phyloP scores from a whole-genome alignment of 2,888 invertebrate species.

The Aporophyla nigra region DNA sequence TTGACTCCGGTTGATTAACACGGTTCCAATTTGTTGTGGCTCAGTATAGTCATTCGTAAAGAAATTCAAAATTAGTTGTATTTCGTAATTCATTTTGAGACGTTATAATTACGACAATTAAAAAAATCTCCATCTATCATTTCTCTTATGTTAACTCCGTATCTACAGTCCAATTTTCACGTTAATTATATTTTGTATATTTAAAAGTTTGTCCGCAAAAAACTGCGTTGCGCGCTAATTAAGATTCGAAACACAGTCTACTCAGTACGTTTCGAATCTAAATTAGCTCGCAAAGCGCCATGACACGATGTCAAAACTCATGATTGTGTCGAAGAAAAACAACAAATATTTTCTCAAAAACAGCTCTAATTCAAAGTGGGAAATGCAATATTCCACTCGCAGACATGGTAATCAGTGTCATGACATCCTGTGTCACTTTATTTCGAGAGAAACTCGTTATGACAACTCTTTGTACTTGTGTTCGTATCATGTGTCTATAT shows the following conservation, averaged over 20 bases:
- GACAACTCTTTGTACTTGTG: constrained; percentile 19
- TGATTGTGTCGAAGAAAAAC: neutral
- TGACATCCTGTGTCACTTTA: constrained; percentile 1
- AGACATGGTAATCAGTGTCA: constrained; percentile 27
- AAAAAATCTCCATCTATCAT: neutral
- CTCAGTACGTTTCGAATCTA: constrained; percentile 15
- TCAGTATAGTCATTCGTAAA: neutral
- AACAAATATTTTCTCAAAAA: neutral
- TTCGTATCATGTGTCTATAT: neutral
- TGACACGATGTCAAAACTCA: neutral
- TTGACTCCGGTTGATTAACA: no score
- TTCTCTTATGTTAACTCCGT: no score
- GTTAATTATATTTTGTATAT: neutral
- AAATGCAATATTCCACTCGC: constrained; percentile 37
- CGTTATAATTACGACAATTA: neutral
- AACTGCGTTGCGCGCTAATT: no score
- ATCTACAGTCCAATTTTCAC: neutral
- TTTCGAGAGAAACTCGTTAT: constrained; percentile 21
- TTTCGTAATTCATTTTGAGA: neutral
- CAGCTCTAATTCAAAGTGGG: neutral
- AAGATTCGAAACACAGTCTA: neutral
- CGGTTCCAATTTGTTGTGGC: no score
- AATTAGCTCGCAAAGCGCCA: neutral
- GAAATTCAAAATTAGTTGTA: neutral
- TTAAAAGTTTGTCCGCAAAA: neutral